These are phyloP conservation scores for Dendropsophus ebraccatus DNA, from an alignment of 2,113 vertebrate species.

Conservation along the genomic window DNA sequence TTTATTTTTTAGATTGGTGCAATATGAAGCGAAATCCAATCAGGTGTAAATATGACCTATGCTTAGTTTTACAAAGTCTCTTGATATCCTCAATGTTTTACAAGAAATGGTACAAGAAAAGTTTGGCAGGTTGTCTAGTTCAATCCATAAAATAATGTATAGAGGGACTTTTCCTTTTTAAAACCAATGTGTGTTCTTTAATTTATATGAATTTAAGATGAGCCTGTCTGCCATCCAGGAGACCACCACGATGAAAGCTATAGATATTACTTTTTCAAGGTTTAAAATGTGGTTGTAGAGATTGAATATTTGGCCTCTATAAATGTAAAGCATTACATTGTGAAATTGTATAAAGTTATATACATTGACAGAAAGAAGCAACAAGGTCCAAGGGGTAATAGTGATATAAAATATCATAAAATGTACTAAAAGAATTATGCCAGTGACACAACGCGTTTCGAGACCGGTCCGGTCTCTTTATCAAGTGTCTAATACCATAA, in stretches of 20 bases:
- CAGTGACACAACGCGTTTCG: no score
- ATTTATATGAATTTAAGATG: constrained; percentile 6
- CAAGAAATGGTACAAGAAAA: constrained; percentile 27
- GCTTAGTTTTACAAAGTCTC: constrained; percentile 47
- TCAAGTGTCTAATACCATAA: no score
- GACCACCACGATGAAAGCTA: constrained; percentile 42
- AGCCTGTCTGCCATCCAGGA: not conserved
- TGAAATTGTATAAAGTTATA: not conserved
- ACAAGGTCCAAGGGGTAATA: no score
- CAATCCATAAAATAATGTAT: not conserved
- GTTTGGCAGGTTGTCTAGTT: constrained; percentile 26
- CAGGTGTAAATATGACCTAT: constrained; percentile 37
- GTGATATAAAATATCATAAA: no score
- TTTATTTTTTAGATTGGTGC: constrained; percentile 31
- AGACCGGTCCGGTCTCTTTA: no score
- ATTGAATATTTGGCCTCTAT: not conserved
- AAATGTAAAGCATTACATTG: constrained; percentile 30
- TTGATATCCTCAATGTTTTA: constrained; percentile 48
- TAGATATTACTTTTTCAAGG: not conserved
- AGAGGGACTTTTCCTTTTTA: not conserved
- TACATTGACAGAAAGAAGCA: not conserved
- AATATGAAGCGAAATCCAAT: constrained; percentile 36
- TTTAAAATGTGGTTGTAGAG: not conserved
- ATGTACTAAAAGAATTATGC: no score
- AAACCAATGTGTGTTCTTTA: constrained; percentile 1